Evolutionary conservation across 2,797 vertebrate genomes (phyloP), one percentile per base, ranked within the genome.

Genomic region (Pseudotriccus pelzelni): DNA sequence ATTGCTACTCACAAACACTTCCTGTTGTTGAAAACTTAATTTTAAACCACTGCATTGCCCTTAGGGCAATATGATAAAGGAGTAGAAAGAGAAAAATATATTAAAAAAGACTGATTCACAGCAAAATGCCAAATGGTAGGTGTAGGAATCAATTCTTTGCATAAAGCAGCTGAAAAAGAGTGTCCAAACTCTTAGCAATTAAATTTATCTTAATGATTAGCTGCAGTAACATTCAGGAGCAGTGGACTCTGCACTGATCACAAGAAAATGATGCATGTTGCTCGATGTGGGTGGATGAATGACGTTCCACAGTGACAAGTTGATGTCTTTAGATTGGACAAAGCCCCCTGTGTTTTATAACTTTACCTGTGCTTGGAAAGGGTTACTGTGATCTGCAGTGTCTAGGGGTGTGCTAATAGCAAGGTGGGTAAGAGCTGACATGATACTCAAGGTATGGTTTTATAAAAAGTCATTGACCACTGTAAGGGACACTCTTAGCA

Each of bases 181-280:
- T 68, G 79, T 73, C 21, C 32, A 75, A 90, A 44, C 89, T 95
- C 93, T 96, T 95, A 96, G 91, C 92, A 96, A 94, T 96, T 37
- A 88, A 87, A 96, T 97, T 97, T 30, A n/a, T 96, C 94, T 96
- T 89, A 90, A 96, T 95, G 95, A 96, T 96, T 89, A 96, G 96
- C 93, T 96, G 91, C 93, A 93, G 93, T 96, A 97, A 90, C 18
- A 44, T 92, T 93, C 96, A 87, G 95, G 88, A 97, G 93, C 53
- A 23, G 85, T 81, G 96, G 89, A 82, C 95, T 96, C 86, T 83
- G 93, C 95, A 93, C 89, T 62, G 93, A 97, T 97, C 90, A 83
- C 46, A 0, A 52, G 94, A 93, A 86, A 91, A 93, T 73, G 69
- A 58, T 88, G 90, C 94, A 63, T 14, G 84, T 86, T 97, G 87